Evolutionary conservation across 1,140 invertebrate genomes (phyloP).

Genomic region (Lasioglossum albipes): DNA sequence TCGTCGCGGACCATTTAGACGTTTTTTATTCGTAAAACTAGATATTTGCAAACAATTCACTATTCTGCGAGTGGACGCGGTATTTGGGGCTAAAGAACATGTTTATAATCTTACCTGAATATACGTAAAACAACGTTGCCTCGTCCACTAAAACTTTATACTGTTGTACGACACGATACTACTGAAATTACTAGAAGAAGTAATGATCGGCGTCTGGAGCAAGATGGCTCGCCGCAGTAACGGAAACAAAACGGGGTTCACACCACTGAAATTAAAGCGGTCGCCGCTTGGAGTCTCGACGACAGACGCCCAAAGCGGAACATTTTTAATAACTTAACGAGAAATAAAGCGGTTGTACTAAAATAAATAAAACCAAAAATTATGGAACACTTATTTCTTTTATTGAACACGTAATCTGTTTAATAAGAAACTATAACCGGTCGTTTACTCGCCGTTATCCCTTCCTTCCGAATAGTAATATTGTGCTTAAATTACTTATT

Average conservation of each 20-base stretch:
- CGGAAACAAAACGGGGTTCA: slow-evolving; percentile 68
- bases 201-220: slow-evolving; percentile 63
- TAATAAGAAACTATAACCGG: slow-evolving; percentile 2
- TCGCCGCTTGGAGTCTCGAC: slow-evolving; percentile 46
- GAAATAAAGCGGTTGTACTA: neutral
- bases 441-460: neutral
- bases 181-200: slow-evolving; percentile 51
- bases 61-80: neutral
- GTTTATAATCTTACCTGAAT: slow-evolving; percentile 60
- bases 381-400: neutral
- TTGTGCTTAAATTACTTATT: slow-evolving; percentile 14
- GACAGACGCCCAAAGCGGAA: slow-evolving; percentile 25
- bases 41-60: slow-evolving; percentile 30
- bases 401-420: neutral
- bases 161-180: slow-evolving; percentile 14
- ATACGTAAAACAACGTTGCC: slow-evolving; percentile 34
- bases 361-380: slow-evolving; percentile 9
- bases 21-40: slow-evolving; percentile 13
- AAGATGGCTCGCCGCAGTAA: slow-evolving; percentile 55
- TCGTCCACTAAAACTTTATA: slow-evolving; percentile 15
- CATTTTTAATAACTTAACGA: neutral
- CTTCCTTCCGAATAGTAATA: neutral
- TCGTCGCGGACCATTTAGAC: neutral
- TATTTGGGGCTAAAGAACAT: slow-evolving; percentile 2
- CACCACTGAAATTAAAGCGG: slow-evolving; percentile 42